These are phyloP conservation scores for Erinaceus europaeus DNA, from an alignment of 2,113 vertebrate species.

Conservation along the genomic window DNA sequence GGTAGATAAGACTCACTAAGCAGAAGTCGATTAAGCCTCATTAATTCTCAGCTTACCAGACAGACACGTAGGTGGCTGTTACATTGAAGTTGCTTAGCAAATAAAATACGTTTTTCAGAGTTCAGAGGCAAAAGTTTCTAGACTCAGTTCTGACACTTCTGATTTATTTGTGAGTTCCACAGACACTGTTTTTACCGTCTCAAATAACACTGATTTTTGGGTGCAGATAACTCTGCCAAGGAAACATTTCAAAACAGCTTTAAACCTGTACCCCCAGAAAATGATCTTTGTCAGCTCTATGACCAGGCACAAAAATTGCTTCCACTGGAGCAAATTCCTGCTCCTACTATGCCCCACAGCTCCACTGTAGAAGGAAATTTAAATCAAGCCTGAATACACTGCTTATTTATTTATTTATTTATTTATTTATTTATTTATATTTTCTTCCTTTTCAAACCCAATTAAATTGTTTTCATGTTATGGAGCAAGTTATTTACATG, in stretches of 20 bases:
- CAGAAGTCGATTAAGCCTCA: slow-evolving; percentile 14
- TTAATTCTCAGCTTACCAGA: slow-evolving; percentile 36
- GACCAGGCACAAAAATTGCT: slow-evolving; percentile 1
- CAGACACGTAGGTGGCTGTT: slow-evolving; percentile 34
- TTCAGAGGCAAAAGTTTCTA: slow-evolving; percentile 29
- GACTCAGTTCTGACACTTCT: not conserved
- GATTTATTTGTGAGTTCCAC: not conserved
- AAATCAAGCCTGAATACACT: not conserved
- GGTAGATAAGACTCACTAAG: not conserved
- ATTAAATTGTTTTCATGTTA: slow-evolving; percentile 25
- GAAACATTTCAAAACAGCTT: slow-evolving; percentile 7
- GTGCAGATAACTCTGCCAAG: not conserved
- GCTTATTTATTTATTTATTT: too few relatives aligned
- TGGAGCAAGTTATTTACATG: not conserved
- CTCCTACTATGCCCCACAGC: not conserved
- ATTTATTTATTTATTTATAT: too few relatives aligned
- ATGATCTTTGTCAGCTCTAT: not conserved
- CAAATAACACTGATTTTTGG: not conserved
- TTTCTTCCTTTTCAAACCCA: not conserved
- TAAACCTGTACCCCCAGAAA: not conserved
- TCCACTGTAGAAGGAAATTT: not conserved
- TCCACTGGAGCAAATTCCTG: not conserved
- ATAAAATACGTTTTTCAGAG: slow-evolving; percentile 30
- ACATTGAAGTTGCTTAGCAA: slow-evolving; percentile 6
- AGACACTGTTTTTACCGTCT: not conserved